Conservation (phyloP, 2,113 vertebrate species). For the Gymnorhina tibicen region DNA sequence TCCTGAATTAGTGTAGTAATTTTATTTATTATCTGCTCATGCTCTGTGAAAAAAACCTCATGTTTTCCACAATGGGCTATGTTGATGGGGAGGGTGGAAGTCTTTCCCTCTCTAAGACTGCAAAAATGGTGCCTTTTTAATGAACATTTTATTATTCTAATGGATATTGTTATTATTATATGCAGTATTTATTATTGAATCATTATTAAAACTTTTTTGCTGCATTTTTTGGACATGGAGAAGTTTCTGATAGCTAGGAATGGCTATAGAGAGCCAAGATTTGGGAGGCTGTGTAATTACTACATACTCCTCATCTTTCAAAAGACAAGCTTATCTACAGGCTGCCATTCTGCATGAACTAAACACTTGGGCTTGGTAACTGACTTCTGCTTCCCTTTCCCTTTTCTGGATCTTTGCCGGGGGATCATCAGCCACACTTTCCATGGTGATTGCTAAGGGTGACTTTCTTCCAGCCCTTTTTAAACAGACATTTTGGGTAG, state of each 20-base stretch:
- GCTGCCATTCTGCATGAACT: slow-evolving; percentile 20
- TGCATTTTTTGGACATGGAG: slow-evolving; percentile 28
- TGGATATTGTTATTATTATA: background rate
- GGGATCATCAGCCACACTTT: slow-evolving; percentile 36
- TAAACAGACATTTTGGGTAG: slow-evolving; percentile 1
- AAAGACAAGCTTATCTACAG: slow-evolving; percentile 32
- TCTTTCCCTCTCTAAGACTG: background rate
- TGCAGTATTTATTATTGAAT: background rate
- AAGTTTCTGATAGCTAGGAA: slow-evolving; percentile 38
- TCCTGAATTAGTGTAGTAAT: slow-evolving; percentile 22
- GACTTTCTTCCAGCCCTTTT: slow-evolving; percentile 10
- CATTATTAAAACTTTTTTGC: slow-evolving; percentile 39
- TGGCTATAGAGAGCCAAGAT: slow-evolving; percentile 32
- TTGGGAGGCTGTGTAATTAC: slow-evolving; percentile 22
- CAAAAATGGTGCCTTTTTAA: background rate
- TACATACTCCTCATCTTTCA: slow-evolving; percentile 41
- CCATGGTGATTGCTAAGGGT: slow-evolving; percentile 2
- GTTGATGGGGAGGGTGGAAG: background rate
- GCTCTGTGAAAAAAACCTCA: background rate
- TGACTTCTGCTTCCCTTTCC: slow-evolving; percentile 35
- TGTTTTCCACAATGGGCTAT: background rate
- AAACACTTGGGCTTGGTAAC: slow-evolving; percentile 26
- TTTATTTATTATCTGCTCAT: slow-evolving; percentile 34
- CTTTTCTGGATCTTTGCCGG: slow-evolving; percentile 12
- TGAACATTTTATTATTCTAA: slow-evolving; percentile 1